Evolutionary conservation across 2,888 invertebrate genomes (phyloP), one percentile per base, ranked within the genome.

Genomic region (Malthinus seriepunctatus): DNA sequence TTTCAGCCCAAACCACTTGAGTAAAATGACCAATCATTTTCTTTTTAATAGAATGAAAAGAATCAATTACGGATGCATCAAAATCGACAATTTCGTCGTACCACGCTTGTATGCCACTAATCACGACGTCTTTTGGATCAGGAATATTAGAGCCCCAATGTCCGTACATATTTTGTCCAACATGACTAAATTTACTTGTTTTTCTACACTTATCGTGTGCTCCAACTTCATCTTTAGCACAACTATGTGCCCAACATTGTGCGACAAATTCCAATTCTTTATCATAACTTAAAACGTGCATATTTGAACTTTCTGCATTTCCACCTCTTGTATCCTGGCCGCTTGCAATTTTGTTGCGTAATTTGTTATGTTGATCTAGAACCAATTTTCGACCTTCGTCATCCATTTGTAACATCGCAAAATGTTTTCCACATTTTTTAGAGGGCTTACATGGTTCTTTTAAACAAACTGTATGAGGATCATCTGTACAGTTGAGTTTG

Each of bases 231-330:
- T 66, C 68, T 44, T 74, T 74, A 35, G 75, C 68, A 52, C 78
- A 78, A 7, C 70, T 67, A 58, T 77, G 78, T 1, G 75, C 73
- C 78, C 77, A 78, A 55, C 78, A 78, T 64, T 77, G 77, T 3
- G 77, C 75, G 32, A 77, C 71, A 63, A 67, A 72, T 58, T 75
- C 77, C 56, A 78, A 55, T 64, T 78, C 78, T 52, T 63, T 71
- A 63, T 74, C 72, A 60, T 78, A 78, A 53, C 53, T 73, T 3
- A 54, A 11, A 32, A 32, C 32, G 4, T 39, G 10, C 47, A 54
- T 54, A 10, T 54, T 54, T 8, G 54, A 8, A 9, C 32, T 31
- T 8, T 9, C n/a, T 8, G 14, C 47, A n/a, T 47, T 37, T 32
- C 37, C 38, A 4, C 31, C n/a, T 8, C 14, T 38, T n/a, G 35